Conservation (phyloP, 2,113 vertebrate genomes). For the Anser cygnoides region DNA sequence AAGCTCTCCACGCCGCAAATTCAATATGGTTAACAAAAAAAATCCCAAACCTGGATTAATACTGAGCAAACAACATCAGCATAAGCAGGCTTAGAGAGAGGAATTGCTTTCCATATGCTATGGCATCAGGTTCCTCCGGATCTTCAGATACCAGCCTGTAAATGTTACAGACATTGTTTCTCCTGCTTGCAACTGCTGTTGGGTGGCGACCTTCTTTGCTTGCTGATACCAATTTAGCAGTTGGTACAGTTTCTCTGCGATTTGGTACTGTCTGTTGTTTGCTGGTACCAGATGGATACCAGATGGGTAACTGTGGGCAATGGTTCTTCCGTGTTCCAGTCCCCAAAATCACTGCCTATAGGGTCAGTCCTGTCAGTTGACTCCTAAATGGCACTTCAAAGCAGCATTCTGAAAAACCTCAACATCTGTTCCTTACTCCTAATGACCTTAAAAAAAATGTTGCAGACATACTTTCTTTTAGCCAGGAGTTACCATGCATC, state of each 20-base stretch:
- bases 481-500: constrained; percentile 65
- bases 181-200: constrained; percentile 51
- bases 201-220: constrained; percentile 72
- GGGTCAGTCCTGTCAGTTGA: constrained; percentile 75
- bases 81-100: constrained; percentile 27
- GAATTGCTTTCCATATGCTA: constrained; percentile 61
- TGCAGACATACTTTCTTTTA: constrained; percentile 60
- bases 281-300: constrained; percentile 81
- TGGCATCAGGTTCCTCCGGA: not conserved
- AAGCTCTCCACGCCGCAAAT: constrained; percentile 24
- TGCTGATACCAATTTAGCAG: constrained; percentile 74
- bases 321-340: constrained; percentile 64
- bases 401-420: constrained; percentile 65
- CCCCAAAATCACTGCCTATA: constrained; percentile 67
- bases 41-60: constrained; percentile 33
- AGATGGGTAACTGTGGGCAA: constrained; percentile 81
- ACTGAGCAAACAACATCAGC: constrained; percentile 61
- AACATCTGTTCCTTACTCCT: constrained; percentile 77
- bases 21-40: not conserved
- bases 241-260: constrained; percentile 74
- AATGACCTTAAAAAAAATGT: constrained; percentile 67
- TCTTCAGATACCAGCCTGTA: constrained; percentile 54
- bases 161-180: constrained; percentile 66
- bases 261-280: constrained; percentile 80
- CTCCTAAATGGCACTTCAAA: constrained; percentile 77